Base-by-base conservation (phyloP, 1,140 invertebrate species). In the Heliconius melpomene region DNA sequence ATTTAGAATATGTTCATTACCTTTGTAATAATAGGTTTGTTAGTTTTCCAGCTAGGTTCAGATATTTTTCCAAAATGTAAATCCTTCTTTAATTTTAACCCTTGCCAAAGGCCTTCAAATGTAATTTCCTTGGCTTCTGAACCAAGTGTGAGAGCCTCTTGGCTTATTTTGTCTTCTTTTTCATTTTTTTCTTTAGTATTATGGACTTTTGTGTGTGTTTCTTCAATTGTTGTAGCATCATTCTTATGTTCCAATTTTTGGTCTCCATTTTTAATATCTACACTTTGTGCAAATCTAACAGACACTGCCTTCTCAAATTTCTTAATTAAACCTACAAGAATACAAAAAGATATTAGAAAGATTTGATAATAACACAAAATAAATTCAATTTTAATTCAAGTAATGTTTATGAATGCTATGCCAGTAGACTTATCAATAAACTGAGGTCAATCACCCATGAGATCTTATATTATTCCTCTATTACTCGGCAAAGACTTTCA, bases 1-100 rank as follows among this genome's bases (percentile, higher is more conserved):
- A n/a, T 23, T n/a, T 60, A 60, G 52, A 36, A 36, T 36, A 52
- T 52, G 29, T 29, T 5, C 26, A 75, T 77, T 79, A 93, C 93
- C 88, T 94, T 94, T 57, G 89, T 90, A 8, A 94, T 83, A 74
- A 89, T 86, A 72, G 91, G 92, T 79, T 91, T 93, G 74, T 90
- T 92, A 1, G 87, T 85, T 72, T 92, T 94, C 93, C 93, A 94
- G 38, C 86, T 88, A 1, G 85, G 85, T 75, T 94, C 89, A 0
- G 93, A 94, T 79, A 94, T 93, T 76, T 93, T 94, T 50, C 93
- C 93, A 70, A 94, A 90, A 73, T 91, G 89, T 60, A 90, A 80
- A 77, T 94, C 91, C 75, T 92, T 94, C 60, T 93, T 94, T 20
- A 94, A 75, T 78, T 91, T 92, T 18, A 94, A 83, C 2, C 93